phyloP scores from a whole-genome alignment of 2,797 vertebrate genomes.

The Falco cherrug region DNA sequence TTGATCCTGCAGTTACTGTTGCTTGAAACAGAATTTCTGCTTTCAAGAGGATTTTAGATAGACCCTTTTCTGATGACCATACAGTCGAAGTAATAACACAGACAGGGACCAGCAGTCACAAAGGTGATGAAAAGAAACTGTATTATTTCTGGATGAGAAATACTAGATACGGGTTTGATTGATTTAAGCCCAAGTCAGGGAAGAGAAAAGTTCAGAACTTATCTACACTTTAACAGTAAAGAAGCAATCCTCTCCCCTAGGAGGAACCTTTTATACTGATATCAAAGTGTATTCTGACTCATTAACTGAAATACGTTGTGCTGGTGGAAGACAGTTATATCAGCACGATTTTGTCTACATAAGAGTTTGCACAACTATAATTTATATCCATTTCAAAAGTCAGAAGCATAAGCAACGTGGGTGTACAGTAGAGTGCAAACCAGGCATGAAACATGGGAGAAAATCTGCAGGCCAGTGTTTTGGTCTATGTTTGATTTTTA shows the following conservation, averaged over 20 bases:
- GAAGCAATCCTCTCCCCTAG: not conserved
- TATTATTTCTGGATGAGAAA: slow-evolving; percentile 32
- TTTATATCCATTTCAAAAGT: not conserved
- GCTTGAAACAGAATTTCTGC: slow-evolving; percentile 12
- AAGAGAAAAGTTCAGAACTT: slow-evolving; percentile 30
- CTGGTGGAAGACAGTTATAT: slow-evolving; percentile 38
- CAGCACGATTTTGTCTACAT: slow-evolving; percentile 47
- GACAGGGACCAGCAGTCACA: not conserved
- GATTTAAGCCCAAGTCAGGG: not conserved
- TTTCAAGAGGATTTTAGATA: slow-evolving; percentile 26
- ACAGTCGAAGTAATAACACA: not conserved
- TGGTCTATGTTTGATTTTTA: not conserved
- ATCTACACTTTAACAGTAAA: slow-evolving; percentile 38
- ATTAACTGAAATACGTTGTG: slow-evolving; percentile 59
- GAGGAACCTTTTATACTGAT: slow-evolving; percentile 38
- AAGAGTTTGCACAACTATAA: not conserved
- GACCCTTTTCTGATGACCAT: not conserved
- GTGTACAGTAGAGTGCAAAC: rapidly evolving
- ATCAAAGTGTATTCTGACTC: slow-evolving; percentile 62
- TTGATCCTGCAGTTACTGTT: not conserved
- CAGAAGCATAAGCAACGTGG: not conserved
- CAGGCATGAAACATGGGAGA: not conserved
- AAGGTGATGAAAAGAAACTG: not conserved
- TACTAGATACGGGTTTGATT: not conserved
- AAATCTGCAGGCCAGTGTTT: not conserved